Conservation (phyloP, 2,888 invertebrate genomes). For the Phrixothrix hirtus region DNA sequence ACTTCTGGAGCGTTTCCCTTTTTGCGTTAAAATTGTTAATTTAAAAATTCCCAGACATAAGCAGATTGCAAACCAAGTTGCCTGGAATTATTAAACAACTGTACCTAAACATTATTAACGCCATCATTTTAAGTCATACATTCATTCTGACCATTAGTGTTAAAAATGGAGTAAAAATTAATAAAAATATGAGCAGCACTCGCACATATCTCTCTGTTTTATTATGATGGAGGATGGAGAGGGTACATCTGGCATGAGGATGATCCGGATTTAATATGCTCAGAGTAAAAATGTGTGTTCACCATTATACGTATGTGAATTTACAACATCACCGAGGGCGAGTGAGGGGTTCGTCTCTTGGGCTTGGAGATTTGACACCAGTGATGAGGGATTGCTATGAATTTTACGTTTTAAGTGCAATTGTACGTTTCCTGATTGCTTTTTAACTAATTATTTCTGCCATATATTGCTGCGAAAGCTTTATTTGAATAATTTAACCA, state of each 20-base stretch:
- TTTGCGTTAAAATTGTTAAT: no score
- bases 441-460: conserved; percentile 4
- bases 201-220: conserved; percentile 36
- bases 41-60: no score
- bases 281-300: conserved; percentile 57
- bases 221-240: conserved; percentile 40
- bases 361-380: conserved; percentile 32
- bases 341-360: conserved; percentile 26
- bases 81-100: conserved; percentile 3
- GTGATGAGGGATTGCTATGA: conserved; percentile 29
- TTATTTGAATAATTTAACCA: no score
- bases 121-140: conserved; percentile 40
- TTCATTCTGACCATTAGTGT: conserved; percentile 43
- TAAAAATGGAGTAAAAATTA: conserved; percentile 46
- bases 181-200: conserved; percentile 44
- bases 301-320: conserved; percentile 53
- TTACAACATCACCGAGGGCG: conserved; percentile 40
- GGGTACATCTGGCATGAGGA: conserved; percentile 37
- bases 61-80: no score
- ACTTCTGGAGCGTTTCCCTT: no score
- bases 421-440: conserved; percentile 18
- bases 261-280: conserved; percentile 49
- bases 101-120: conserved; percentile 42
- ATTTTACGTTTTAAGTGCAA: conserved; percentile 21
- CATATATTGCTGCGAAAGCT: neutral